phyloP scores from a whole-genome alignment of 2,888 invertebrate species.

The Homarus gammarus region DNA sequence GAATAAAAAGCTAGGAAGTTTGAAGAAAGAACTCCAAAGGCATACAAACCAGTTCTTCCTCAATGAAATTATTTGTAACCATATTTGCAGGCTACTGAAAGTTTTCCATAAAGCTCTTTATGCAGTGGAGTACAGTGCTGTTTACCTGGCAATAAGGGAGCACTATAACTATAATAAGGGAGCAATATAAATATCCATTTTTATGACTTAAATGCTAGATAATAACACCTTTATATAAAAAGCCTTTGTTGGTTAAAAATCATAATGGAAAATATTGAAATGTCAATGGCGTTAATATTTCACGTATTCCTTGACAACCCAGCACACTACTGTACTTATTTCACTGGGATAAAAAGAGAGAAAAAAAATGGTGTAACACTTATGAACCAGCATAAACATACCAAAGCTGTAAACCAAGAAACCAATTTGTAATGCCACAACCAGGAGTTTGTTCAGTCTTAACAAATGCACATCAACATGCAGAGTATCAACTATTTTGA shows the following conservation, averaged over 20 bases:
- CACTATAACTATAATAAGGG: too few relatives aligned
- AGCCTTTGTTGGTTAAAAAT: too few relatives aligned
- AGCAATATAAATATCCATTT: too few relatives aligned
- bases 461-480: background rate
- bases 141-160: too few relatives aligned
- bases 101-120: background rate
- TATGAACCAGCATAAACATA: background rate
- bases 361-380: too few relatives aligned
- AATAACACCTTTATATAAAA: too few relatives aligned
- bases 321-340: too few relatives aligned
- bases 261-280: too few relatives aligned
- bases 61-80: background rate
- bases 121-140: background rate
- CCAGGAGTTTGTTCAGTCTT: background rate
- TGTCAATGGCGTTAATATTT: too few relatives aligned
- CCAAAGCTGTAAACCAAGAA: background rate
- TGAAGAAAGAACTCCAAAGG: background rate
- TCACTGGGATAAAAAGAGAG: too few relatives aligned
- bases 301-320: background rate
- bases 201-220: too few relatives aligned
- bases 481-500: background rate
- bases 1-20: background rate
- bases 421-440: background rate
- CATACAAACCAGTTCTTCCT: slow-evolving; percentile 26
- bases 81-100: background rate